phyloP scores from a whole-genome alignment of 2,113 vertebrate genomes.

The Equus quagga region DNA sequence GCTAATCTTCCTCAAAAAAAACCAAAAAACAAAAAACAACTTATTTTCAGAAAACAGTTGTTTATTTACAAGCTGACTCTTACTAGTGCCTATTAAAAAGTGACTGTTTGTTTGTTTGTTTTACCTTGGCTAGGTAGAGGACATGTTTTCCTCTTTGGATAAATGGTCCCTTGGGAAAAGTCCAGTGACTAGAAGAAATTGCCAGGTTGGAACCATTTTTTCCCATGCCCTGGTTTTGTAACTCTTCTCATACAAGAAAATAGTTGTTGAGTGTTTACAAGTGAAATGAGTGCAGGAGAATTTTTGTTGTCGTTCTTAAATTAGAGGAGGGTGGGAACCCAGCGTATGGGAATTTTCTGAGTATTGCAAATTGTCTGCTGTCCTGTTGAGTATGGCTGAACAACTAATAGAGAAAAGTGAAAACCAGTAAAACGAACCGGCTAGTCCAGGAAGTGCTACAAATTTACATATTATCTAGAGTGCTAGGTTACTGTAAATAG shows the following conservation, averaged over 20 bases:
- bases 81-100: not conserved
- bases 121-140: not conserved
- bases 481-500: not conserved
- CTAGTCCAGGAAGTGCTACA: not conserved
- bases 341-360: not conserved
- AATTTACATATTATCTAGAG: not conserved
- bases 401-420: not conserved
- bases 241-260: not conserved
- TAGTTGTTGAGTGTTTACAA: not conserved
- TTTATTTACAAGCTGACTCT: constrained; percentile 33
- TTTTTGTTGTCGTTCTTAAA: not conserved
- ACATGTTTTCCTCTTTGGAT: not conserved
- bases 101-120: not conserved
- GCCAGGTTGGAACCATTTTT: not conserved
- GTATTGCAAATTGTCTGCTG: not conserved
- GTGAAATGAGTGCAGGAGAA: not conserved
- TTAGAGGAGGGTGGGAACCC: not conserved
- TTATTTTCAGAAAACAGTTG: not conserved
- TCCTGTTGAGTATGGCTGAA: not conserved
- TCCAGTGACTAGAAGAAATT: not conserved
- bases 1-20: no score
- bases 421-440: not conserved
- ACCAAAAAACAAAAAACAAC: not conserved
- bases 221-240: not conserved
- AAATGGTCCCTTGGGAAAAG: not conserved